Base-by-base conservation (phyloP, 2,888 invertebrate genomes). In the Anthrax anthrax region DNA sequence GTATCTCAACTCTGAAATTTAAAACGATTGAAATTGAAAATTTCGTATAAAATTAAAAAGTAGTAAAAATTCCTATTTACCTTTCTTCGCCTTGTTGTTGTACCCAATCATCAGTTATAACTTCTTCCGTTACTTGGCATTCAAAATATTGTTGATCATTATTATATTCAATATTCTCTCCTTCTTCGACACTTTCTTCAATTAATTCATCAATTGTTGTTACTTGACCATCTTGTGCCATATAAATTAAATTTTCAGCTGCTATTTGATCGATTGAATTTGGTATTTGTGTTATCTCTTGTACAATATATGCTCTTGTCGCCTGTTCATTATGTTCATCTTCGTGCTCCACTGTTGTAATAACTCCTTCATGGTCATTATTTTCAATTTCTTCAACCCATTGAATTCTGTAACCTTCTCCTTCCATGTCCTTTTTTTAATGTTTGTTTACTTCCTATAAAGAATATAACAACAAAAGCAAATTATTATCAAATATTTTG, bases 101-200 rank as follows among this genome's bases (percentile, higher is more conserved):
- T 39, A 79, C 81, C 86, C 86, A 87, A 56, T 83, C 83, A 58
- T 86, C 86, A 0, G 85, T 80, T 16, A 87, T 81, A 1, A 87
- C 81, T 64, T 86, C 86, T 58, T 86, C 85, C 0, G 84, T 82
- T 40, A 84, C 83, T 57, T 75, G 75, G 60, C 74, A 75, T 49
- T 77, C 75, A 18, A 74, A 73, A 57, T 67, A 62, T 32, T 60
- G 55, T 14, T 58, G 58, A n/a, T 39, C 50, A 8, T 55, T 56
- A 18, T 55, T 56, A 41, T 61, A 60, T 10, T 53, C 52, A 37
- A 56, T 54, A 5, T 55, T 51, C 14, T 63, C 58, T n/a, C 61
- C 54, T 4, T 61, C 59, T 4, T 60, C 53, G 9, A 57, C 58
- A 36, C 56, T 47, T 14, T 60, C 58, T 39, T 58, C 62, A 18